phyloP scores from a whole-genome alignment of 2,888 invertebrate genomes.

The Microplitis manilae region DNA sequence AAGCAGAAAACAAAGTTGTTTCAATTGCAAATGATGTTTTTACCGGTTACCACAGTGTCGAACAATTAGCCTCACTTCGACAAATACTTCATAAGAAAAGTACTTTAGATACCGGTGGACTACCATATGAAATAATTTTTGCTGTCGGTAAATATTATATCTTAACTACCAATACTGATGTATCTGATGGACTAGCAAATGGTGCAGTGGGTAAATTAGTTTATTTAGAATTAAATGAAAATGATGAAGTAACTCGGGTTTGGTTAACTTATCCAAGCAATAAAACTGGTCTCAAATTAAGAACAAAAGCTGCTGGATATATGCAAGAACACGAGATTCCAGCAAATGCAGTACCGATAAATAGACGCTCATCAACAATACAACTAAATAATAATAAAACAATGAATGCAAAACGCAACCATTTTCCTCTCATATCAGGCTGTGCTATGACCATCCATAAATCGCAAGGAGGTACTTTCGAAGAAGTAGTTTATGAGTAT shows the following conservation, averaged over 20 bases:
- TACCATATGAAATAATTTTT: constrained; percentile 54
- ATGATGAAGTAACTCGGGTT: background rate
- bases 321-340: background rate
- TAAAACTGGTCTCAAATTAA: background rate
- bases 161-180: constrained; percentile 60
- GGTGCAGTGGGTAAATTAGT: constrained; percentile 47
- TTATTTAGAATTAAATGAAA: background rate
- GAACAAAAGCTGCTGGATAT: background rate
- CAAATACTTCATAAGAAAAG: too few species aligned
- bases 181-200: constrained; percentile 60
- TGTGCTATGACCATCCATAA: constrained; percentile 2
- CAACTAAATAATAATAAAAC: background rate
- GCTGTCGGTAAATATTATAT: constrained; percentile 48
- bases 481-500: background rate
- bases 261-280: background rate
- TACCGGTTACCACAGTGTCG: constrained; percentile 25
- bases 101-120: constrained; percentile 54
- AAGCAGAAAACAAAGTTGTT: constrained; percentile 39
- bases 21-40: constrained; percentile 51
- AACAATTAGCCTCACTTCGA: too few species aligned
- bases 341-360: background rate
- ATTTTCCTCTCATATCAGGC: background rate
- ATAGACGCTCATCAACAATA: background rate
- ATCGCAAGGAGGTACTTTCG: background rate
- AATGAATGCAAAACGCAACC: background rate